A percentile compares a stretch with the other conserved stretches of the same genome.
Conservation (phyloP, 2,797 vertebrate species). For the Poecilia velifera region DNA sequence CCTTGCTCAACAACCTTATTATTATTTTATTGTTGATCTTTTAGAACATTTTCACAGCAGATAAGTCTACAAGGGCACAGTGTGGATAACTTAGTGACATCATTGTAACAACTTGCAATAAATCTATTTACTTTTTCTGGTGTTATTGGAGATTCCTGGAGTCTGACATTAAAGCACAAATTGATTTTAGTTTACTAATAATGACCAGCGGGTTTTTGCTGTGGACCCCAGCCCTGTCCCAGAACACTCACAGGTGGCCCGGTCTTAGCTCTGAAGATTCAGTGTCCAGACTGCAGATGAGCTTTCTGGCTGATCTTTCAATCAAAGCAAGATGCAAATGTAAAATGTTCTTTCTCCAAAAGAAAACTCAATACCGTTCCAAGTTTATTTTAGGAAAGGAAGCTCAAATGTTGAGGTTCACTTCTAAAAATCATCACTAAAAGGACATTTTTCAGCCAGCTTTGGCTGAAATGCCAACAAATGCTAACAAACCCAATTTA, state of each 20-base stretch:
- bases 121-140: not conserved
- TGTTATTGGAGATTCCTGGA: not conserved
- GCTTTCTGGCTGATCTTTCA: not conserved
- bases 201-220: not conserved
- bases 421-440: not conserved
- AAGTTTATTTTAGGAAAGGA: not conserved
- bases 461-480: not conserved
- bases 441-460: not conserved
- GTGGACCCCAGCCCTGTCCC: not conserved
- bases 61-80: slow-evolving; percentile 9
- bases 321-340: not conserved
- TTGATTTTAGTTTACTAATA: not conserved
- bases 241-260: not conserved
- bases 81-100: not conserved
- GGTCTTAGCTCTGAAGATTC: not conserved
- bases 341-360: not conserved
- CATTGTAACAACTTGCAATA: not conserved
- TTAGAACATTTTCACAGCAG: slow-evolving; percentile 15
- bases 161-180: not conserved
- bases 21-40: slow-evolving; percentile 47
- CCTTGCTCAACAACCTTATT: slow-evolving; percentile 40
- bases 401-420: not conserved
- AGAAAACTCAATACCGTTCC: not conserved
- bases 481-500: not conserved
- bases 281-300: not conserved